A percentile compares a stretch with the other conserved stretches of the same genome.
Conservation (phyloP, 2,797 vertebrate genomes). For the Microchirus variegatus region DNA sequence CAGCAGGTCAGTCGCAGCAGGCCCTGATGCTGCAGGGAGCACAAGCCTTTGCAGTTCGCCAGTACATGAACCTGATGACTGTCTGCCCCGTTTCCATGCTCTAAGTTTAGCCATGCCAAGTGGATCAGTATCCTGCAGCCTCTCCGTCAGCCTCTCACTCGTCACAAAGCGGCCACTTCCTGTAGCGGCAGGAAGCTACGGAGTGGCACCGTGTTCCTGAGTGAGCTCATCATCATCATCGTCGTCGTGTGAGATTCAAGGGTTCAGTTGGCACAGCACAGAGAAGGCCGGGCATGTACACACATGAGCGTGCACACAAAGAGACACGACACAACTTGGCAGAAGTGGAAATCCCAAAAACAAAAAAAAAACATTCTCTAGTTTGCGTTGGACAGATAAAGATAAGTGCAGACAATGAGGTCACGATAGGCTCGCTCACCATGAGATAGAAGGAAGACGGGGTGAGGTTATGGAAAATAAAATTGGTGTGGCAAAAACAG, state of each 20-base stretch:
- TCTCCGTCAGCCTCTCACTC: conserved; percentile 29
- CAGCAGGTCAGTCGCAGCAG: background rate
- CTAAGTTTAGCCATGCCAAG: conserved; percentile 23
- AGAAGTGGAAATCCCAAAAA: conserved; percentile 41
- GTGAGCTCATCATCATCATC: conserved; percentile 37
- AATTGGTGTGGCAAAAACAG: conserved; percentile 15
- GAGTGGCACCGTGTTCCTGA: conserved; percentile 45
- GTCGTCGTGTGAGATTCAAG: conserved; percentile 1
- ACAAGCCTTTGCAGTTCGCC: background rate
- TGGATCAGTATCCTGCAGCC: conserved; percentile 24
- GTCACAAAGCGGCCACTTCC: conserved; percentile 54
- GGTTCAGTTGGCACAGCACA: background rate
- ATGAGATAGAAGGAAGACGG: conserved; percentile 30
- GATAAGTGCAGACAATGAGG: conserved; percentile 37
- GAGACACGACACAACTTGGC: background rate
- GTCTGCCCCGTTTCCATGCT: conserved; percentile 26
- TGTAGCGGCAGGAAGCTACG: conserved; percentile 47
- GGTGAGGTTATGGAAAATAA: conserved; percentile 40
- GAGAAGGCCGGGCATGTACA: background rate
- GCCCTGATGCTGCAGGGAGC: background rate
- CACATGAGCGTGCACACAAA: background rate
- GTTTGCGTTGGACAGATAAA: conserved; percentile 13
- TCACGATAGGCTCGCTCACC: conserved; percentile 41
- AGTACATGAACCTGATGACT: conserved; percentile 45
- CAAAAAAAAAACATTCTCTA: conserved; percentile 26